Base-by-base conservation (phyloP, 2,888 invertebrate species). In the Smittia aterrima region DNA sequence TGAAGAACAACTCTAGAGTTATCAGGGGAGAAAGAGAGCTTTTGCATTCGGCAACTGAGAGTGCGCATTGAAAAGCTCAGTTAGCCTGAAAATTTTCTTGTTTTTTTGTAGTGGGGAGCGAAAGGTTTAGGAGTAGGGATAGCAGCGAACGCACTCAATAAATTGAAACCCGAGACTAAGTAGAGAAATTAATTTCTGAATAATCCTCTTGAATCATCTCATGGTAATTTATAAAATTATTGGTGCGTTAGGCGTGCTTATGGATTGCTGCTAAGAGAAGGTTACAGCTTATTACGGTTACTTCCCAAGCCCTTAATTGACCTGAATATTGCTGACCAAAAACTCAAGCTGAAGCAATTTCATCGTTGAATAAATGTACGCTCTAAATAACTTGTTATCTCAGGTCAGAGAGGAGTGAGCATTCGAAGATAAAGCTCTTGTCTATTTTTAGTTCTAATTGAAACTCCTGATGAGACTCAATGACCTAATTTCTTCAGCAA, bases 121-220 rank as follows among this genome's bases (percentile, higher is more conserved):
- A 11, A 47, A 22, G 1, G 18, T 20, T 22, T n/a, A 18, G 58
- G 53, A 47, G 58, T 58, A 18, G 58, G 58, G 58, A 58, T n/a
- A n/a, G n/a, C 11, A 58, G 18, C 22, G 4, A 20, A 20, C 9
- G 22, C 16, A 58, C 18, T 22, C 58, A 11, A 20, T 47, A 22
- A n/a, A 24, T 64, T 64, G 38, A 38, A 66, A 18, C 16, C 66
- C 32, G 16, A 32, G 66, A 38, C 32, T 64, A 32, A 32, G 32
- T 47, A 66, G 16, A 16, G 66, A 66, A 66, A 38, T 66, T 66
- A 18, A 66, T 66, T 66, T 66, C 38, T 24, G 38, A 22, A 66
- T 66, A 27, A 66, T 66, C 32, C 11, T 58, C 16, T 47, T 22
- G 18, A 9, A 58, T 58, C 20, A 22, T 4, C 22, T 18, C 16